phyloP scores from a whole-genome alignment of 2,113 vertebrate species.

The Paraplagusia blochii region DNA sequence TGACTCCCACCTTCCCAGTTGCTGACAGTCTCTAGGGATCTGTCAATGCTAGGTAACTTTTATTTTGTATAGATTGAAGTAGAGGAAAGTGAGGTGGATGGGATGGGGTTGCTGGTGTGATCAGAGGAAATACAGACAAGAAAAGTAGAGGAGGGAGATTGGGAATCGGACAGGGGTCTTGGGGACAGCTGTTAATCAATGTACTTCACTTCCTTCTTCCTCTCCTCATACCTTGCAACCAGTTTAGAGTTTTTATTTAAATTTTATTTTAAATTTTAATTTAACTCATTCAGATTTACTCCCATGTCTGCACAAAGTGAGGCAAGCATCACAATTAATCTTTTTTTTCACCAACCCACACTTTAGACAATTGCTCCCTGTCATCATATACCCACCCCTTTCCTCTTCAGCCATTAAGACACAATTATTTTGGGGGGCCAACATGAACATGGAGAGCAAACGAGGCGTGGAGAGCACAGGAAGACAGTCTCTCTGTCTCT shows the following conservation, averaged over 20 bases:
- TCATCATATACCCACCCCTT: conserved; percentile 30
- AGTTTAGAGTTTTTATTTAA: conserved; percentile 68
- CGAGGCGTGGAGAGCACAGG: conserved; percentile 74
- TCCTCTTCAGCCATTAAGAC: conserved; percentile 68
- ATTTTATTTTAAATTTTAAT: too few relatives aligned
- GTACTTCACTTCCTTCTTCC: conserved; percentile 64
- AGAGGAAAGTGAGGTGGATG: conserved; percentile 43
- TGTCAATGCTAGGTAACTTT: conserved; percentile 74
- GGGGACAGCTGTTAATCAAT: conserved; percentile 65
- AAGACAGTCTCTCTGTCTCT: conserved; percentile 64
- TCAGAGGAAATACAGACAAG: conserved; percentile 59
- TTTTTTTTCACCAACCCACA: conserved; percentile 43
- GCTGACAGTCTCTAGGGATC: conserved; percentile 64
- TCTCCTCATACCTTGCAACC: conserved; percentile 69
- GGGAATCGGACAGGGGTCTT: conserved; percentile 61
- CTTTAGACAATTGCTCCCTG: too few relatives aligned
- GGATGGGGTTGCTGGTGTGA: too few relatives aligned
- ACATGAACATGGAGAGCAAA: conserved; percentile 64
- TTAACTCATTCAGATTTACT: too few relatives aligned
- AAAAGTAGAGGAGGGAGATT: conserved; percentile 56
- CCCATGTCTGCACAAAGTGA: too few relatives aligned
- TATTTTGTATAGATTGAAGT: conserved; percentile 72
- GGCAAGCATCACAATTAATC: too few relatives aligned
- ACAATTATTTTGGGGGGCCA: conserved; percentile 68
- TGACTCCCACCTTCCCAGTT: conserved; percentile 64